Percentiles rank a stretch among this genome's conserved stretches.
phyloP scores from a whole-genome alignment of 2,888 invertebrate genomes.

The Gryllus longicercus region DNA sequence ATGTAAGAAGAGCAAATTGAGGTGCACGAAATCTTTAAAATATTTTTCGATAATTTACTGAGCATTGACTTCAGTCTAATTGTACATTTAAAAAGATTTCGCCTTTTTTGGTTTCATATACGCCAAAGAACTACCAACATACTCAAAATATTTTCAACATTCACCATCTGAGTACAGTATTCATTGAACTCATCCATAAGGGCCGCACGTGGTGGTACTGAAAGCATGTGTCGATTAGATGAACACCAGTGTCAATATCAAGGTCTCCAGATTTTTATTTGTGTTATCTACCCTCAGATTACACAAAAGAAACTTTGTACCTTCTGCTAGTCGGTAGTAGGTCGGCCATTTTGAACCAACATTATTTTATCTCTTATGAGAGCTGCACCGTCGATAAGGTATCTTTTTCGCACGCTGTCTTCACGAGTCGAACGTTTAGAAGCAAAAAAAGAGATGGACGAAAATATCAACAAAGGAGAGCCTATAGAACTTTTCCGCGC shows the following conservation, averaged over 20 bases:
- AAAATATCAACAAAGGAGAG: not conserved
- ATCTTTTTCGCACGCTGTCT: not conserved
- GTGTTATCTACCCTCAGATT: not conserved
- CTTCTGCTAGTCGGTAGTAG: not conserved
- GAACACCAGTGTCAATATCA: not conserved
- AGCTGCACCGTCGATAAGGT: not conserved
- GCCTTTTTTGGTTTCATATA: too few relatives aligned
- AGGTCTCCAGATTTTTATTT: not conserved
- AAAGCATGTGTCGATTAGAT: too few relatives aligned
- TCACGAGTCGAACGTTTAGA: not conserved
- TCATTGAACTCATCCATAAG: too few relatives aligned
- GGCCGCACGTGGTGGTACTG: too few relatives aligned
- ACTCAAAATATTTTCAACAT: too few relatives aligned
- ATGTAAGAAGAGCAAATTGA: too few relatives aligned
- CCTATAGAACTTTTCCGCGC: constrained; percentile 5
- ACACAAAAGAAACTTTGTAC: not conserved
- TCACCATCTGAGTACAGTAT: too few relatives aligned
- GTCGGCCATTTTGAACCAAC: not conserved
- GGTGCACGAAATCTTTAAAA: too few relatives aligned
- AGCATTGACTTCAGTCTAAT: too few relatives aligned
- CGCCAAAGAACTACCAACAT: too few relatives aligned
- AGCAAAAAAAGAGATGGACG: not conserved
- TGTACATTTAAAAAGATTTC: too few relatives aligned
- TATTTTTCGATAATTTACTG: too few relatives aligned
- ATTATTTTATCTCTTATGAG: not conserved